Conservation (phyloP, 2,888 invertebrate species). For the Yponomeuta cagnagella region DNA sequence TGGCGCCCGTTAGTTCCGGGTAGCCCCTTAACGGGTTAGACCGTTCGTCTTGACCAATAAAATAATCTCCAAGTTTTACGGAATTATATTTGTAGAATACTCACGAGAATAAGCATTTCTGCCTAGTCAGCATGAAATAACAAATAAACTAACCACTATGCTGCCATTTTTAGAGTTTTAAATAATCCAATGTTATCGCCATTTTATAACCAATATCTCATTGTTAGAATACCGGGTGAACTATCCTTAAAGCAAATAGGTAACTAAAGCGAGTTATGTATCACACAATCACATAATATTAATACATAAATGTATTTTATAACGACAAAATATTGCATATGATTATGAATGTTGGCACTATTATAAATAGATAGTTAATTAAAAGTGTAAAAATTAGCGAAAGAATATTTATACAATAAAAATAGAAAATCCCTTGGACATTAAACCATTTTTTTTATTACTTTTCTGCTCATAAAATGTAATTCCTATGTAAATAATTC, state of each 20-base stretch:
- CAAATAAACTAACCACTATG: slow-evolving; percentile 19
- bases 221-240: slow-evolving; percentile 12
- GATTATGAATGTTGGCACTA: slow-evolving; percentile 55
- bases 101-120: slow-evolving; percentile 18
- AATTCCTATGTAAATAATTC: slow-evolving; percentile 69
- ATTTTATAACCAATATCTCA: slow-evolving; percentile 15
- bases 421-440: slow-evolving; percentile 3
- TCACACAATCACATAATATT: slow-evolving; percentile 8
- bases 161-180: slow-evolving; percentile 25
- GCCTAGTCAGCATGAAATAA: slow-evolving; percentile 25
- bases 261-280: not conserved
- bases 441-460: slow-evolving; percentile 24
- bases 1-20: too few species aligned
- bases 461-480: slow-evolving; percentile 20
- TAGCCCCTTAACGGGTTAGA: too few species aligned
- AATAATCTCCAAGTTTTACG: not conserved
- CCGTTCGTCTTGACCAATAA: not conserved
- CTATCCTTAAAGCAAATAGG: not conserved
- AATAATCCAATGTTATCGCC: slow-evolving; percentile 13
- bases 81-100: slow-evolving; percentile 15
- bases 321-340: slow-evolving; percentile 26
- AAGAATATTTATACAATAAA: slow-evolving; percentile 33
- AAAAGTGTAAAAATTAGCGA: slow-evolving; percentile 53
- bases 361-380: slow-evolving; percentile 54
- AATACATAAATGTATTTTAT: slow-evolving; percentile 8